Evolutionary conservation across 2,888 invertebrate species (phyloP).

Genomic region (Drosophila quinaria): DNA sequence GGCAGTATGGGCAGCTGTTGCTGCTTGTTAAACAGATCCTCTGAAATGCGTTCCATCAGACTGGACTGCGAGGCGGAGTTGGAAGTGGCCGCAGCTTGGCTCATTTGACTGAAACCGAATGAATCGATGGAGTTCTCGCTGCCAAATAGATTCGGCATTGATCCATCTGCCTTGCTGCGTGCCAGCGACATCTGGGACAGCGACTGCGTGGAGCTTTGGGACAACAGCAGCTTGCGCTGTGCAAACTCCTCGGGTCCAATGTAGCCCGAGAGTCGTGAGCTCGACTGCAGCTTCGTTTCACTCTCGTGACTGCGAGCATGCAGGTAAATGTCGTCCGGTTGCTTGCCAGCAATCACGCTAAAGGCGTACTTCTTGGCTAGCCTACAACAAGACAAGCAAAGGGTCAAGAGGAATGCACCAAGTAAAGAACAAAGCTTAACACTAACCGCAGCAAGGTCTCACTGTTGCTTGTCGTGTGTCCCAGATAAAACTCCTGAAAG

Average conservation of each 20-base stretch:
- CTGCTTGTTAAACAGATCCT: conserved; percentile 58
- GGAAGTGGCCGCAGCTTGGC: conserved; percentile 62
- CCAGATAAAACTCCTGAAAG: conserved; percentile 87
- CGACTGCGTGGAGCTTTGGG: conserved; percentile 47
- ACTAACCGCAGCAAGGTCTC: conserved; percentile 90
- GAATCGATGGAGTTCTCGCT: conserved; percentile 82
- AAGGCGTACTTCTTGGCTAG: conserved; percentile 89
- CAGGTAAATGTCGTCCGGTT: conserved; percentile 88
- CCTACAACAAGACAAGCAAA: conserved; percentile 82
- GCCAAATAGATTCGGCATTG: conserved; percentile 71
- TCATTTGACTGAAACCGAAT: conserved; percentile 69
- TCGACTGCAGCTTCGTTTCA: conserved; percentile 71
- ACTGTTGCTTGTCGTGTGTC: conserved; percentile 91
- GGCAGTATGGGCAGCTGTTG: conserved; percentile 68
- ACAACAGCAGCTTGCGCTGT: conserved; percentile 70
- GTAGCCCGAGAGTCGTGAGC: conserved; percentile 81
- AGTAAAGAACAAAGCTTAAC: neutral
- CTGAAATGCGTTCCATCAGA: conserved; percentile 66
- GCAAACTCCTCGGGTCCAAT: conserved; percentile 84
- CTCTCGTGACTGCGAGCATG: conserved; percentile 80
- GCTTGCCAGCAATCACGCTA: conserved; percentile 88
- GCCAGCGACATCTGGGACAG: conserved; percentile 50
- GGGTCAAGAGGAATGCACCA: too few relatives aligned
- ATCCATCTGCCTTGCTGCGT: conserved; percentile 36
- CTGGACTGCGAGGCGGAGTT: conserved; percentile 64